Conservation (phyloP, 2,113 vertebrate species). For the Gila orcuttii region DNA sequence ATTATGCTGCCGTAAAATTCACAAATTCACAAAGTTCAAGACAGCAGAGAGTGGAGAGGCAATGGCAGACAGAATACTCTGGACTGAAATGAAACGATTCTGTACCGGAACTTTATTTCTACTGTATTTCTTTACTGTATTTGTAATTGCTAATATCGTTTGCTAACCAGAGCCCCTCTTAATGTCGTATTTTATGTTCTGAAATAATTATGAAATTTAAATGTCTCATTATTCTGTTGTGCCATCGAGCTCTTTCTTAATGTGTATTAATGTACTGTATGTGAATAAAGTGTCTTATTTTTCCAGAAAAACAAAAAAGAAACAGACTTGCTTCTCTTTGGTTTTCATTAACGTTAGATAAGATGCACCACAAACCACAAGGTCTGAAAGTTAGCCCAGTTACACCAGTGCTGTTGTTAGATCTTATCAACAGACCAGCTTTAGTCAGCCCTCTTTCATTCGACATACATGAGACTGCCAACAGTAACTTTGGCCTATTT, state of each 20-base stretch:
- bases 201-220: neutral
- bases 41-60: constrained; percentile 4
- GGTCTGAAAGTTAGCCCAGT: neutral
- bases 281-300: neutral
- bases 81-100: neutral
- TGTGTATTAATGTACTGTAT: neutral
- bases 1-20: constrained; percentile 30
- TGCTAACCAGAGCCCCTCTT: neutral
- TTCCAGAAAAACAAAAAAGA: no score
- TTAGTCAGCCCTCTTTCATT: neutral
- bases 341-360: neutral
- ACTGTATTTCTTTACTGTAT: neutral
- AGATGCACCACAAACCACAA: neutral
- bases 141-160: neutral
- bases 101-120: neutral
- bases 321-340: no score
- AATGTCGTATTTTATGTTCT: neutral
- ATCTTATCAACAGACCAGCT: neutral
- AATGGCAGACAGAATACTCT: neutral
- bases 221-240: neutral
- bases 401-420: neutral
- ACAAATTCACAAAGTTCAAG: neutral
- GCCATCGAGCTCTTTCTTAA: neutral
- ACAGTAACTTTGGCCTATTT: neutral
- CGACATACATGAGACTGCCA: neutral